Base-by-base conservation (phyloP, 2,113 vertebrate genomes). In the Microcebus ravelobensis region DNA sequence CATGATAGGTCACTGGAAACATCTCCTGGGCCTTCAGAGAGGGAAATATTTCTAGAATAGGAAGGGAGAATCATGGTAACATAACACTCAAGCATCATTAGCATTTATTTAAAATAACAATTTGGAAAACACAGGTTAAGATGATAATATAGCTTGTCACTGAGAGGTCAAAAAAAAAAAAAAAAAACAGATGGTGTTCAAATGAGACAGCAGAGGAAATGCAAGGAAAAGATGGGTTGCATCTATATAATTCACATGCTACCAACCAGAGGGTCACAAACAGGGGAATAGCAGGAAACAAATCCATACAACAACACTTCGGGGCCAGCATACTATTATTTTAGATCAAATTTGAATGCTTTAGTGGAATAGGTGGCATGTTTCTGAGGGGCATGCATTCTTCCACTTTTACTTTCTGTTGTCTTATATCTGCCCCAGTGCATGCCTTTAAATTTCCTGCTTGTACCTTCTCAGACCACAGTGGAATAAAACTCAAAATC, bases 101-200 rank as follows among this genome's bases (percentile, higher is more conserved):
- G 55, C 57, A 42, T 82, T 84, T 88, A 74, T 61, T 79, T 74
- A 71, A 95, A 95, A 86, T n/a, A 31, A 39, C 25, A 88, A 7
- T 48, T 81, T 91, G 42, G 52, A 90, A 95, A 94, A 57, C 34
- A 76, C 1, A 1, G 31, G 59, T 25, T 67, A n/a, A 71, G 6
- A 57, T 96, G 84, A 83, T 85, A 94, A 90, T 84, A 91, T 39
- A 87, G 27, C 50, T 92, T 94, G 81, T 91, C 81, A 85, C 8
- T 6, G 6, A 87, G 83, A 59, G n/a, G 71, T 90, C 85, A 96
- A 59, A 68, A 90, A 83, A 85, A 42, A 45, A 91, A 97, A 96
- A 59, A 68, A 90, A 83, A 85, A 50, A 45, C 93, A 97, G 71
- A 87, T 63, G 39, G 85, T 81, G 4, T 94, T 91, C 29, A 59